Evolutionary conservation across 53 echinoderm and acorn worm genomes (phyloP), one percentile per base, ranked within the genome.

Genomic region (Glandiceps talaboti): DNA sequence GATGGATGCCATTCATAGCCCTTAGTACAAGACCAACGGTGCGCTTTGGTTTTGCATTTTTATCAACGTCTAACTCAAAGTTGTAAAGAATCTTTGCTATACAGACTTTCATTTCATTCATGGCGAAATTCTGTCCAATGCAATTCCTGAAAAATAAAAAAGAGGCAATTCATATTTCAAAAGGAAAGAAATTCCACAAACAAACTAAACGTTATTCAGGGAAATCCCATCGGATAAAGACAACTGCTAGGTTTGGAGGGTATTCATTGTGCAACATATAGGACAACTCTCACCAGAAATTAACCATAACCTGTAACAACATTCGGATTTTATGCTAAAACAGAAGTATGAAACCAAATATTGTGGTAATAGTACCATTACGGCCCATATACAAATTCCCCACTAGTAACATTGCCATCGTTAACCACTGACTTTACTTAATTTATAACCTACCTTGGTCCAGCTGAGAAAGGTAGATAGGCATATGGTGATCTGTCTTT

Each of bases 391-490:
- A n/a, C n/a, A n/a, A n/a, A n/a, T n/a, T n/a, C n/a, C n/a, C n/a
- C n/a, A n/a, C n/a, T n/a, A n/a, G n/a, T n/a, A n/a, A n/a, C n/a
- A n/a, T n/a, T n/a, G n/a, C n/a, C n/a, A n/a, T n/a, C n/a, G n/a
- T n/a, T n/a, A 12, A 45, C 20, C 6, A 45, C 20, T 45, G 6
- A 45, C 64, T 45, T 45, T 45, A 6, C 6, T 12, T 6, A 20
- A 6, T 6, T 20, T 12, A 12, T 45, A 12, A 45, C 73, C 83
- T 32, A 87, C 87, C 87, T 87, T 26, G 87, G 80, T 27, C 87
- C 87, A 0, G 87, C 87, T 28, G 87, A 33, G 73, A 87, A 87
- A 1, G 87, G 87, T 76, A 87, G 83, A 76, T 32, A 87, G 20
- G 87, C 80, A 75, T 80, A 87, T 1, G 87, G 87, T 33, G 83